Percentiles rank a stretch among this genome's conserved stretches.
Evolutionary conservation across 2,113 vertebrate genomes (phyloP).

Genomic region (Centropus unirufus): DNA sequence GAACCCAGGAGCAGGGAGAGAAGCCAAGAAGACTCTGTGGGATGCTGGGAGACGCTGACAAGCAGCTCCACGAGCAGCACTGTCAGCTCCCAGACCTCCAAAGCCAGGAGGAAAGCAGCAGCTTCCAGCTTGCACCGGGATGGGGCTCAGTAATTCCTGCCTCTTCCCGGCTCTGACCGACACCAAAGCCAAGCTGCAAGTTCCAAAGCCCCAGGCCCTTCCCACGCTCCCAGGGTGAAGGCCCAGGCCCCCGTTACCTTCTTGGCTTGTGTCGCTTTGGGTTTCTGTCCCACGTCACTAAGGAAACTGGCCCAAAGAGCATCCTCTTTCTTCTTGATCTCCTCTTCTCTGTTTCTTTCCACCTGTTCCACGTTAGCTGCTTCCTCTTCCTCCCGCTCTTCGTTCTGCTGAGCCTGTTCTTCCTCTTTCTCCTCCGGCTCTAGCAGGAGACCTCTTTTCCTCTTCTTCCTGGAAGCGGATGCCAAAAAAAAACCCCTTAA

Average conservation of each 20-base stretch:
- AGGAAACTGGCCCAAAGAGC: slow-evolving; percentile 97
- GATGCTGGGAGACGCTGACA: fast-evolving
- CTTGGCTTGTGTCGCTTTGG: slow-evolving; percentile 53
- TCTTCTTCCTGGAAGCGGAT: slow-evolving; percentile 82
- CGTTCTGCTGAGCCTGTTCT: slow-evolving; percentile 30
- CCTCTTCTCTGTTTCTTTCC: slow-evolving; percentile 37
- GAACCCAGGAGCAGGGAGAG: background rate
- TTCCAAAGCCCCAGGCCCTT: background rate
- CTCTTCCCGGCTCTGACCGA: background rate
- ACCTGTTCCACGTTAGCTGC: background rate
- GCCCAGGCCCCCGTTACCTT: slow-evolving; percentile 1
- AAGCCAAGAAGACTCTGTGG: fast-evolving
- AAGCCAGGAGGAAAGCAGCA: background rate
- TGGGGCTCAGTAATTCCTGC: background rate
- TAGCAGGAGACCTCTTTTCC: slow-evolving; percentile 79
- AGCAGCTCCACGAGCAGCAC: background rate
- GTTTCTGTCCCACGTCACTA: slow-evolving; percentile 88
- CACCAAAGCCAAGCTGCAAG: fast-evolving
- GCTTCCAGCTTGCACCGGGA: background rate
- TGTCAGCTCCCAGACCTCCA: background rate
- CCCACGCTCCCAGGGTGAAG: background rate
- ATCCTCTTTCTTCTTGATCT: slow-evolving; percentile 87
- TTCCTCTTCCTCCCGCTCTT: slow-evolving; percentile 39
- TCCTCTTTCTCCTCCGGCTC: slow-evolving; percentile 61
- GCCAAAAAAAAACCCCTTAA: background rate